Evolutionary conservation across 2,113 vertebrate genomes (phyloP).

Genomic region (Pangasianodon hypophthalmus): DNA sequence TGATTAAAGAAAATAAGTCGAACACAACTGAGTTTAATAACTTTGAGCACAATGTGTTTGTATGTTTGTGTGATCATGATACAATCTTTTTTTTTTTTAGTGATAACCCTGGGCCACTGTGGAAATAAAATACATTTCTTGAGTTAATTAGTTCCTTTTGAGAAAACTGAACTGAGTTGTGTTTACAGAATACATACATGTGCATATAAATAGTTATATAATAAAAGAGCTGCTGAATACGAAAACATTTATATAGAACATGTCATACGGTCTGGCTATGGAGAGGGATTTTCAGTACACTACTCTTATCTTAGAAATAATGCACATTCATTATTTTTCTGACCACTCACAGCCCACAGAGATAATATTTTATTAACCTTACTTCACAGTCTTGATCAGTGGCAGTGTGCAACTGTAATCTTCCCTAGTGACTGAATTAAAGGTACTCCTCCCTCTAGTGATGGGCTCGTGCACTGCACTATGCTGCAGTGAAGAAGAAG

Average conservation of each 20-base stretch:
- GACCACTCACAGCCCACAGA: background rate
- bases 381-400: background rate
- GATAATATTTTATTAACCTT: background rate
- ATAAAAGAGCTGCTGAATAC: background rate
- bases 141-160: background rate
- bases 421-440: background rate
- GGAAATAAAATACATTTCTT: background rate
- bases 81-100: background rate
- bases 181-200: background rate
- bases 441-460: slow-evolving; percentile 16
- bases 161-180: background rate
- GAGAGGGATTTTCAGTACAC: background rate
- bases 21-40: background rate
- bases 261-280: background rate
- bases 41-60: background rate
- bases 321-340: background rate
- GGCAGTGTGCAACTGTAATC: background rate
- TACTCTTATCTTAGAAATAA: background rate
- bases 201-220: background rate
- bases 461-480: background rate
- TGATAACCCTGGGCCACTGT: background rate
- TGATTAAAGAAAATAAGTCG: background rate
- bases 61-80: no score
- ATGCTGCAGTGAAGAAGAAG: slow-evolving; percentile 3
- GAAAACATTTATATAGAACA: background rate